Base-by-base conservation (phyloP, 2,113 vertebrate species). In the Apodemus speciosus region DNA sequence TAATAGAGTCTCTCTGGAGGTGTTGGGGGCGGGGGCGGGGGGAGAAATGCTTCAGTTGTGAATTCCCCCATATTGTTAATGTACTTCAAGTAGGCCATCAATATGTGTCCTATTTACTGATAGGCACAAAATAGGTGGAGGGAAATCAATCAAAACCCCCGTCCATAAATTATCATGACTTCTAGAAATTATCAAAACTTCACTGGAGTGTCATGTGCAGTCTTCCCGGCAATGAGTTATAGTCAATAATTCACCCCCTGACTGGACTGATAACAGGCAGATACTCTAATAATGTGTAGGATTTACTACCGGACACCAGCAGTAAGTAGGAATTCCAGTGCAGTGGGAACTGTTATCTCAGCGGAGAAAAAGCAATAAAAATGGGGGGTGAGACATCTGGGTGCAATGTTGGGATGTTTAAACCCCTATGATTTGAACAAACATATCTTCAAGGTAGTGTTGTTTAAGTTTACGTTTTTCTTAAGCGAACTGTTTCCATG, bases 171-270 rank as follows among this genome's bases (percentile, higher is more conserved):
- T 94, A 91, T 53, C 88, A 79, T 85, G 80, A 95, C 40, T 64
- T 96, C 95, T 94, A 98, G 94, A 97, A 97, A 96, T 97, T 95
- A 97, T 95, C 94, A 96, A 96, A 97, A 97, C 96, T 97, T 97
- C 97, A 96, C 89, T 84, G 96, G 95, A 72, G 69, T 96, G 97
- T 96, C 97, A 96, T 92, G 96, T 0, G 0, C 93, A 93, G 93
- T 96, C 92, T 96, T 97, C 91, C 93, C 3, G 0, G 94, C 93
- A 94, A 89, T 94, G 97, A 97, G 94, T 97, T 97, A 97, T 93
- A 97, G 97, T 97, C 97, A 98, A 96, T 98, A 98, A 97, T 95
- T 98, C 56, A 97, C 97, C 97, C 97, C 95, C 93, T 97, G 96
- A 92, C 95, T 89, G 92, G 51, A 85, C 93, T 96, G 95, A 3